These are phyloP conservation scores for Diglossa cyanea DNA, from an alignment of 2,797 vertebrate species.

Conservation along the genomic window DNA sequence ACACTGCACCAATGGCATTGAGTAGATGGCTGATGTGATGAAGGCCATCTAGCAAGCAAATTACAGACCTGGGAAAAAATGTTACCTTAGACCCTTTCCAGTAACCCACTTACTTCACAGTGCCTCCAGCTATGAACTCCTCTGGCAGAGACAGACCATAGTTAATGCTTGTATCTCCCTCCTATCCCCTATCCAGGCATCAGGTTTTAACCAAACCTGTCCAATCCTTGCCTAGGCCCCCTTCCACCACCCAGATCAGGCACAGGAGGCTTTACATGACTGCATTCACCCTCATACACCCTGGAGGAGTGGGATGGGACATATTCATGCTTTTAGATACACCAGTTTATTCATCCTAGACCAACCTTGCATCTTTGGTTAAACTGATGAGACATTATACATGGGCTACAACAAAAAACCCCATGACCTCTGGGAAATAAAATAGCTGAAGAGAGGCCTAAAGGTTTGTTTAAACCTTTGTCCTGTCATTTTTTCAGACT, in stretches of 20 bases:
- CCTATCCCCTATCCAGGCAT: not conserved
- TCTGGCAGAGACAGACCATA: not conserved
- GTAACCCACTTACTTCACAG: not conserved
- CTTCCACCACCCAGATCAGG: not conserved
- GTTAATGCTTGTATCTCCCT: not conserved
- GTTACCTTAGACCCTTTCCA: not conserved
- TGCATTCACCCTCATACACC: not conserved
- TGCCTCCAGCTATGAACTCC: not conserved
- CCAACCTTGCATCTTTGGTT: not conserved
- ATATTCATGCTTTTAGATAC: not conserved
- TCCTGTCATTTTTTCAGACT: not conserved
- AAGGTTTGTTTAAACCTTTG: not conserved
- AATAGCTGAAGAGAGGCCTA: not conserved
- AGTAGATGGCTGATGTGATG: not conserved
- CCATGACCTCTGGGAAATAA: not conserved
- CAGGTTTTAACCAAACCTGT: not conserved
- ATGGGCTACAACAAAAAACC: not conserved
- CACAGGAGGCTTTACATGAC: not conserved
- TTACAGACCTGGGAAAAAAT: not conserved
- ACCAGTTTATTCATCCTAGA: not conserved
- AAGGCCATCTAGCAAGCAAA: not conserved
- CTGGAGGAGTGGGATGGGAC: not conserved
- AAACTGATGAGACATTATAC: not conserved
- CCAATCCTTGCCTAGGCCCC: not conserved
- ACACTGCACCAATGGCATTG: not conserved